Evolutionary conservation across 2,797 vertebrate genomes (phyloP), one percentile per base, ranked within the genome.

Genomic region (Hoplostethus mediterraneus): DNA sequence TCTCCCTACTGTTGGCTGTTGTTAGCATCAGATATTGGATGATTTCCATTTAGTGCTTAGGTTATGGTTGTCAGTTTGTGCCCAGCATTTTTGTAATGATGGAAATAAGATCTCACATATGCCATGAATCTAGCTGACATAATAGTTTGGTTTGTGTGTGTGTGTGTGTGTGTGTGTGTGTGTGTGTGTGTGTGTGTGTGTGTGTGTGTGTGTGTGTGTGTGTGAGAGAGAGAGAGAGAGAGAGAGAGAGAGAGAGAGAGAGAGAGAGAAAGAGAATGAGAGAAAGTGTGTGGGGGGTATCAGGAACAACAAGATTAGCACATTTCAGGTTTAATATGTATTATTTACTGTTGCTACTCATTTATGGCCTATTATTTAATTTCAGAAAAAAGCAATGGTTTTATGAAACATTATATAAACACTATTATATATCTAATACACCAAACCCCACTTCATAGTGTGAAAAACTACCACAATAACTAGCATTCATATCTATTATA

Each of bases 11-110:
- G 92, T 89, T 89, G 92, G 86, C 92, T 94, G 93, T 94, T 93
- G 93, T 93, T 93, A 87, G 87, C 90, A 94, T 93, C 93, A 93
- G 93, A 94, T 95, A 94, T 90, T 89, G 93, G 86, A 88, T 92
- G 92, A 93, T 93, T 95, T 94, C 93, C 92, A 94, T 95, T 95
- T 95, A 93, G 92, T 92, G 90, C 90, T 93, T 88, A 92, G 93
- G 93, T 93, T 94, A 90, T 94, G 93, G 90, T 93, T 95, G 94
- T 94, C 94, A 94, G 91, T 92, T 92, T 92, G 91, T 87, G 87
- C 91, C 90, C 86, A 78, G 90, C 85, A 92, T 93, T 92, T 94
- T 93, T 93, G 92, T 93, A 90, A 93, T 82, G 88, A 93, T 85
- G 87, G 86, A 93, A 93, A 94, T 94, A 94, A 94, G 91, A 94